These are phyloP conservation scores for Andrena camellia DNA, from an alignment of 2,888 invertebrate species.

Conservation along the genomic window DNA sequence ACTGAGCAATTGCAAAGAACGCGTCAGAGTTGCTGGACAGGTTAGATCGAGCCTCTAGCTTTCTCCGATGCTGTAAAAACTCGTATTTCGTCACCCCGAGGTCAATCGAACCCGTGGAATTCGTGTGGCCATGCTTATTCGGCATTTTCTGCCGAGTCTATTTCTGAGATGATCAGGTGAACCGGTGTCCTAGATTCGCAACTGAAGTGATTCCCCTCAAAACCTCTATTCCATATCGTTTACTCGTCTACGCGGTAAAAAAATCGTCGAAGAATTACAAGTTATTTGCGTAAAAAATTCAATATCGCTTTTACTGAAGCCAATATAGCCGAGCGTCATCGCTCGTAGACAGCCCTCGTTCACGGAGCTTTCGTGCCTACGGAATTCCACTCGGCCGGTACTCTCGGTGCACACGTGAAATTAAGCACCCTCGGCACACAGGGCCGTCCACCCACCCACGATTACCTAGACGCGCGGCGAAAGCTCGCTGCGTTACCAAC, in stretches of 20 bases:
- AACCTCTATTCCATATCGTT: too few relatives aligned
- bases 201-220: too few relatives aligned
- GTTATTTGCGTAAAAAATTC: too few relatives aligned
- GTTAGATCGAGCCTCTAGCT: slow-evolving; percentile 32
- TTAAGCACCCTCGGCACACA: background rate
- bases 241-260: too few relatives aligned
- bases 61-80: slow-evolving; percentile 33
- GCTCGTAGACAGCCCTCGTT: slow-evolving; percentile 9
- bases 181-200: background rate
- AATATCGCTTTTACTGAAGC: too few relatives aligned
- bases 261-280: too few relatives aligned
- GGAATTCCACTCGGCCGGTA: slow-evolving; percentile 59
- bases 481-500: slow-evolving; percentile 62
- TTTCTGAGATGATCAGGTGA: background rate
- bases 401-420: slow-evolving; percentile 32
- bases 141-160: background rate
- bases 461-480: slow-evolving; percentile 60
- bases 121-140: background rate
- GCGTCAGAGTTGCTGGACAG: slow-evolving; percentile 30
- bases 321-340: background rate
- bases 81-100: slow-evolving; percentile 16
- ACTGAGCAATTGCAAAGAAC: slow-evolving; percentile 31
- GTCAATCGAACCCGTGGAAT: slow-evolving; percentile 2
- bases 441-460: slow-evolving; percentile 32
- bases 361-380: slow-evolving; percentile 26